phyloP scores from a whole-genome alignment of 2,888 invertebrate genomes.

The Andrena bucephala region DNA sequence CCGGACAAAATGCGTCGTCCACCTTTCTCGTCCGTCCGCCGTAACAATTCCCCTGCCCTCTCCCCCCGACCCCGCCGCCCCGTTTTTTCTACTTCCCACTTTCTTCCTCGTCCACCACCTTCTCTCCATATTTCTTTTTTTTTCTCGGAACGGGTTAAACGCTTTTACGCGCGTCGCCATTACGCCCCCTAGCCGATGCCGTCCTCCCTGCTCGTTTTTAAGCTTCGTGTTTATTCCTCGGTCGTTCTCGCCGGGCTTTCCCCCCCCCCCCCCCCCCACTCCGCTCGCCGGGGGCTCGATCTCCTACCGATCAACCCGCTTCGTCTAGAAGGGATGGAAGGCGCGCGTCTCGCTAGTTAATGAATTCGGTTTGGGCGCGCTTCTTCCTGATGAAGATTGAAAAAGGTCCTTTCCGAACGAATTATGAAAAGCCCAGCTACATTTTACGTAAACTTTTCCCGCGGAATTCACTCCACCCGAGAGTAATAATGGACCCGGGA shows the following conservation, averaged over 20 bases:
- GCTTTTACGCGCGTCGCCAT: slow-evolving; percentile 72
- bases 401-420: too few species aligned
- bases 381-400: background rate
- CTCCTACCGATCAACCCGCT: background rate
- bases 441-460: too few species aligned
- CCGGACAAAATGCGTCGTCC: slow-evolving; percentile 65
- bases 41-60: slow-evolving; percentile 56
- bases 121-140: slow-evolving; percentile 21
- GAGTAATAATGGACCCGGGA: background rate
- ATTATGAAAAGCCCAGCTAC: too few species aligned
- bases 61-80: slow-evolving; percentile 35
- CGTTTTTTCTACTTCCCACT: slow-evolving; percentile 35
- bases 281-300: background rate
- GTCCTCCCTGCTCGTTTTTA: slow-evolving; percentile 43
- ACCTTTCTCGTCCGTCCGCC: slow-evolving; percentile 60
- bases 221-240: slow-evolving; percentile 63
- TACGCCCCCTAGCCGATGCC: slow-evolving; percentile 53
- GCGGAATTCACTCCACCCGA: too few species aligned
- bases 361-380: background rate
- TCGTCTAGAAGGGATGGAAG: background rate
- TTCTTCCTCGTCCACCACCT: slow-evolving; percentile 19
- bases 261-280: slow-evolving; percentile 1
- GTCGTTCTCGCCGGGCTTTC: slow-evolving; percentile 18
- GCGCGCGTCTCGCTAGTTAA: background rate
- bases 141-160: slow-evolving; percentile 54